Evolutionary conservation across 1,140 invertebrate species (phyloP), one percentile per base, ranked within the genome.

Genomic region (Dendroctonus ponderosae): DNA sequence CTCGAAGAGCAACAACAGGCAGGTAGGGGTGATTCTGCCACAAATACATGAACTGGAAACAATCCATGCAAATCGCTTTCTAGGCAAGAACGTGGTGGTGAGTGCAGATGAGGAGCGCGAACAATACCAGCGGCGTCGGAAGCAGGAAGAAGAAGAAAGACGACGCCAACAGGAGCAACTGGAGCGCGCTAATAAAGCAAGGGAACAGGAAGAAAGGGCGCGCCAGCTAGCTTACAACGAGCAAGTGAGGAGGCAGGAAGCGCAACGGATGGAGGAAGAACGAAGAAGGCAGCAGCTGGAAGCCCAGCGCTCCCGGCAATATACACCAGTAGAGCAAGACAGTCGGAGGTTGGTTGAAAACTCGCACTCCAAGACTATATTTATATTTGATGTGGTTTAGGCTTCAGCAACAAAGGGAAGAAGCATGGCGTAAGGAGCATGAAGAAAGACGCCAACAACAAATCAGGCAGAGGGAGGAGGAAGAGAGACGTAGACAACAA

Each of bases 401-500:
- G 43, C 51, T 44, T 38, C 62, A 62, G 12, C 49, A 57, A 37
- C 46, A 59, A 52, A 64, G 53, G 39, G 44, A 65, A 37, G 11
- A 59, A 7, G 63, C 65, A 51, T 14, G 11, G 53, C 39, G 39
- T 12, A 63, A 53, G 15, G 11, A 58, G 37, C 14, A 56, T 62
- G 58, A 61, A 62, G 58, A 65, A 41, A 26, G 37, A 9, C 41
- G 44, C 7, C 8, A 26, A 26, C 26, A 26, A 26, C 26, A 26
- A 26, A 26, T 26, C 26, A 26, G 26, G 3, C 26, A 41, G 5
- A 66, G 68, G 37, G 52, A 56, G 52, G 68, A 66, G 39, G 64
- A 51, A 39, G 63, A 69, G 57, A 44, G 56, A 5, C 41, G 69
- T 0, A 44, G 60, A 40, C 60, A 70, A 53, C 58, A 68, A 43